Evolutionary conservation across 2,888 invertebrate genomes (phyloP).

Genomic region (Habroteleia sp.): DNA sequence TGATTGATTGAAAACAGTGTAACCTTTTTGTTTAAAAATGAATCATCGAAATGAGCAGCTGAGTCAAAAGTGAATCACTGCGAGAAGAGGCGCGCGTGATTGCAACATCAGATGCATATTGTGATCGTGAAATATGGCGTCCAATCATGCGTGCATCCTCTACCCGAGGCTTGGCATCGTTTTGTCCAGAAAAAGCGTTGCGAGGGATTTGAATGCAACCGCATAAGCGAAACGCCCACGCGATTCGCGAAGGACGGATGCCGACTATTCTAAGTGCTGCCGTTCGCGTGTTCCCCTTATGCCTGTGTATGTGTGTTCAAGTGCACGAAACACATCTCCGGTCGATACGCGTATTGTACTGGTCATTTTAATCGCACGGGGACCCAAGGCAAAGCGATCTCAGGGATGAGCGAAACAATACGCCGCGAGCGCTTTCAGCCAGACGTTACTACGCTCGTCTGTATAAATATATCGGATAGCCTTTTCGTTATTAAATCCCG

Average conservation of each 20-base stretch:
- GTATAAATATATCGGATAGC: constrained; percentile 40
- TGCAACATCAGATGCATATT: constrained; percentile 49
- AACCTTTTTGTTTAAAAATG: constrained; percentile 5
- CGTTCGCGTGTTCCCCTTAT: constrained; percentile 51
- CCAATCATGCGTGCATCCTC: constrained; percentile 61
- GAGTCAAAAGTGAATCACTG: constrained; percentile 34
- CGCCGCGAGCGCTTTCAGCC: constrained; percentile 34
- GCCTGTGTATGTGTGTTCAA: constrained; percentile 13
- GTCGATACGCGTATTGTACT: constrained; percentile 56
- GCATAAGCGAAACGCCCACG: constrained; percentile 63
- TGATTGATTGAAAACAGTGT: background rate
- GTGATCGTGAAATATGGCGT: constrained; percentile 63
- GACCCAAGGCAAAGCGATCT: constrained; percentile 60
- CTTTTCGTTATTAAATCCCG: constrained; percentile 30
- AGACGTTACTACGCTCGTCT: constrained; percentile 23
- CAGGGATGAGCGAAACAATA: constrained; percentile 51
- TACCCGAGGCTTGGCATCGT: constrained; percentile 46
- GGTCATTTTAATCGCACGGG: constrained; percentile 67
- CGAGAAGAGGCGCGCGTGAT: constrained; percentile 24
- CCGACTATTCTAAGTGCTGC: constrained; percentile 52
- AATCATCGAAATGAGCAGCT: constrained; percentile 4
- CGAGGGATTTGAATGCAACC: constrained; percentile 61
- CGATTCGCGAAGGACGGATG: constrained; percentile 54
- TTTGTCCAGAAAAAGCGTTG: constrained; percentile 49
- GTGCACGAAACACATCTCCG: constrained; percentile 38